Conservation (phyloP, 2,797 vertebrate species). For the Selene dorsalis region DNA sequence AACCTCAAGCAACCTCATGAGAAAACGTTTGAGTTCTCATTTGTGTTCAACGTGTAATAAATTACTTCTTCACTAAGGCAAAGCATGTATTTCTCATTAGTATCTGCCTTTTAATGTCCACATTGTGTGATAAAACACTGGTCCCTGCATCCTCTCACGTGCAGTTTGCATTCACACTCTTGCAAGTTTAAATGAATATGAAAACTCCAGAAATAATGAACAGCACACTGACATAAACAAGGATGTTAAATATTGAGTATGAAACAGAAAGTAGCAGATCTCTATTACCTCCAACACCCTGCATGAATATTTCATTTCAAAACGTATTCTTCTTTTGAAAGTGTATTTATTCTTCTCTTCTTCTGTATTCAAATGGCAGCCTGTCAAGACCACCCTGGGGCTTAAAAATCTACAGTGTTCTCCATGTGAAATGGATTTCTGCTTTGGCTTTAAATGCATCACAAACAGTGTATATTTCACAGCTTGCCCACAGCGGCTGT, state of each 20-base stretch:
- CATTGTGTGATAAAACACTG: slow-evolving; percentile 19
- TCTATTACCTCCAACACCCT: slow-evolving; percentile 28
- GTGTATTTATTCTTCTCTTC: slow-evolving; percentile 66
- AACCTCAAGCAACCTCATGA: slow-evolving; percentile 3
- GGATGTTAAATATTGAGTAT: neutral
- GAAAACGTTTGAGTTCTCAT: slow-evolving; percentile 12
- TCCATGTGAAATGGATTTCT: slow-evolving; percentile 65
- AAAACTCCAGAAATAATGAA: slow-evolving; percentile 5
- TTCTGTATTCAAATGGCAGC: slow-evolving; percentile 61
- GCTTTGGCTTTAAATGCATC: slow-evolving; percentile 61
- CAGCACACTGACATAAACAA: neutral
- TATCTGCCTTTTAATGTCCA: slow-evolving; percentile 11
- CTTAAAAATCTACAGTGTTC: slow-evolving; percentile 49
- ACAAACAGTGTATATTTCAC: slow-evolving; percentile 59
- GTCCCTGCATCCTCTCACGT: slow-evolving; percentile 10
- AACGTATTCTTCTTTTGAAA: slow-evolving; percentile 50
- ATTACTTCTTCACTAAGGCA: slow-evolving; percentile 12
- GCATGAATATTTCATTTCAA: slow-evolving; percentile 63
- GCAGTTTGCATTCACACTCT: neutral
- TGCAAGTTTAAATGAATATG: slow-evolving; percentile 8
- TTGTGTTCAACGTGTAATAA: slow-evolving; percentile 23
- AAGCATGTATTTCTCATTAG: slow-evolving; percentile 33
- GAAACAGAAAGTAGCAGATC: slow-evolving; percentile 28
- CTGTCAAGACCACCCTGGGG: slow-evolving; percentile 58
- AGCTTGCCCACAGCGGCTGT: slow-evolving; percentile 55